phyloP scores from a whole-genome alignment of 2,888 invertebrate genomes.

The Cremastobaeus sp. region DNA sequence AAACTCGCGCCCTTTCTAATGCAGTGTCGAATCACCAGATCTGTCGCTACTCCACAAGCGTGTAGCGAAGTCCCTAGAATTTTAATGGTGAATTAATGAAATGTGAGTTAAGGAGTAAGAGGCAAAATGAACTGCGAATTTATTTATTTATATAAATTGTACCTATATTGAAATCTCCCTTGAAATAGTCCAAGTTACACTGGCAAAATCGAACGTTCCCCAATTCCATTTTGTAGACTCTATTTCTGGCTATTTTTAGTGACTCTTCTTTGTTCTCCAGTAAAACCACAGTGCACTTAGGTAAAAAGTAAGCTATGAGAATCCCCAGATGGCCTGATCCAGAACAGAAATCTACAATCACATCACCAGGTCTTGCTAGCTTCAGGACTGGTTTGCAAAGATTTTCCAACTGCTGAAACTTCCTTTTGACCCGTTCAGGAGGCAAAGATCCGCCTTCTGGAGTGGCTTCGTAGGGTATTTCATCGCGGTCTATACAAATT shows the following conservation, averaged over 20 bases:
- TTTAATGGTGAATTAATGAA: neutral
- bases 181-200: constrained; percentile 94
- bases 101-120: neutral
- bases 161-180: constrained; percentile 88
- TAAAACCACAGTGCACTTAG: constrained; percentile 87
- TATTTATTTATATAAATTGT: neutral
- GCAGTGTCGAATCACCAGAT: constrained; percentile 93
- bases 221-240: constrained; percentile 84
- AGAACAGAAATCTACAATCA: constrained; percentile 95
- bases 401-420: constrained; percentile 92
- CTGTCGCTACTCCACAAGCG: constrained; percentile 96
- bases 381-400: constrained; percentile 87
- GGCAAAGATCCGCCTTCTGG: constrained; percentile 90
- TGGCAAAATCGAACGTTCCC: constrained; percentile 89
- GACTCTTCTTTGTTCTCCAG: constrained; percentile 96
- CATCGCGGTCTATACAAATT: constrained; percentile 84
- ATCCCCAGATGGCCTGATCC: constrained; percentile 96
- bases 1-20: constrained; percentile 87
- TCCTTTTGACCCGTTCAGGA: constrained; percentile 84
- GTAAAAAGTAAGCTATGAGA: constrained; percentile 87
- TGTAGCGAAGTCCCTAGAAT: constrained; percentile 86
- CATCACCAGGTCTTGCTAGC: constrained; percentile 83
- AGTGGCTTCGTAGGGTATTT: constrained; percentile 86
- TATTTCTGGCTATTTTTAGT: constrained; percentile 84
- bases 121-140: neutral